Percentiles rank a stretch among this genome's conserved stretches.
These are phyloP conservation scores for Linnaemya vulpina DNA, from an alignment of 2,888 invertebrate species.

Conservation along the genomic window DNA sequence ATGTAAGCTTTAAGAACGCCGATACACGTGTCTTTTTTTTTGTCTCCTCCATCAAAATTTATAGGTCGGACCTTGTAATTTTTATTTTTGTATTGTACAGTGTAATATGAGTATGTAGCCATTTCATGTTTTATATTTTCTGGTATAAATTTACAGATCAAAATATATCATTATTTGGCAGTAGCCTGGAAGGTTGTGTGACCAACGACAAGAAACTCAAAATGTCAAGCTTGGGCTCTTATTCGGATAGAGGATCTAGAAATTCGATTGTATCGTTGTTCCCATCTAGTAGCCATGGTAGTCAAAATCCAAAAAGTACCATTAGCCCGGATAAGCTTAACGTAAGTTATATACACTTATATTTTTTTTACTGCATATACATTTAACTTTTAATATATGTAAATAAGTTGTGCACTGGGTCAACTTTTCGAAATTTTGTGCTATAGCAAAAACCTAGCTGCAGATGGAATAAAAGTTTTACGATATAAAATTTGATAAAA, in stretches of 20 bases:
- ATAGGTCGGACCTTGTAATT: too few relatives aligned
- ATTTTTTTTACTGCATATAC: too few relatives aligned
- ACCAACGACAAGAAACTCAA: slow-evolving; percentile 86
- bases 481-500: too few relatives aligned
- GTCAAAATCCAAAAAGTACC: not conserved
- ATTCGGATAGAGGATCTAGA: slow-evolving; percentile 84
- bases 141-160: slow-evolving; percentile 34
- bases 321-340: slow-evolving; percentile 70
- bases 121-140: not conserved
- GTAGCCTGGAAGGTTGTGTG: slow-evolving; percentile 92
- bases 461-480: too few relatives aligned
- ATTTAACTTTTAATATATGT: too few relatives aligned
- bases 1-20: too few relatives aligned
- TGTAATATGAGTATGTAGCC: not conserved
- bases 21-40: too few relatives aligned
- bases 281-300: slow-evolving; percentile 66
- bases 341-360: slow-evolving; percentile 64
- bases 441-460: too few relatives aligned
- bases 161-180: slow-evolving; percentile 87
- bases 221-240: slow-evolving; percentile 67
- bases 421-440: too few relatives aligned
- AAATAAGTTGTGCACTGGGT: too few relatives aligned
- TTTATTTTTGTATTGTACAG: too few relatives aligned
- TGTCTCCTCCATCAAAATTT: too few relatives aligned
- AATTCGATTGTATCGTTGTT: slow-evolving; percentile 89